Conservation (phyloP, 2,113 vertebrate species). For the Clarias magur region DNA sequence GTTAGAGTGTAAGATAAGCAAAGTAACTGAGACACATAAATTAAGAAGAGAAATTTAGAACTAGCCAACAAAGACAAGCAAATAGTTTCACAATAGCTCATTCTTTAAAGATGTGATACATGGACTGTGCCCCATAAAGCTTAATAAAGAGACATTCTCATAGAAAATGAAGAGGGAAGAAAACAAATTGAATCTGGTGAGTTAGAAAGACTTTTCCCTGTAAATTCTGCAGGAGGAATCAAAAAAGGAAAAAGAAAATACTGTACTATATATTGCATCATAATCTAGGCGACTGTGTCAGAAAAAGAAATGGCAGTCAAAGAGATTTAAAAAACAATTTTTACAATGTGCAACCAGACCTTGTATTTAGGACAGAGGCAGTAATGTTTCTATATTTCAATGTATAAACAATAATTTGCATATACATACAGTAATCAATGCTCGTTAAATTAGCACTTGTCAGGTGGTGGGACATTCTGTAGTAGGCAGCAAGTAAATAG, state of each 20-base stretch:
- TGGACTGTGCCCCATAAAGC: not conserved
- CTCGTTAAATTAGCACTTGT: too few species aligned
- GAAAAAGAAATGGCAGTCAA: not conserved
- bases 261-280: not conserved
- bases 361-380: not conserved
- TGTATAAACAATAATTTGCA: not conserved
- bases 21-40: not conserved
- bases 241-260: conserved; percentile 15
- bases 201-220: not conserved
- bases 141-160: not conserved
- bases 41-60: not conserved
- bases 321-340: not conserved
- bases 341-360: not conserved
- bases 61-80: conserved; percentile 18
- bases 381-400: not conserved
- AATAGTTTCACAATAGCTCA: not conserved
- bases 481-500: too few species aligned
- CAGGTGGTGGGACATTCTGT: too few species aligned
- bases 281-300: not conserved
- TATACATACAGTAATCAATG: not conserved
- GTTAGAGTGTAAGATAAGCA: not conserved
- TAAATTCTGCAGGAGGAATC: not conserved
- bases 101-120: not conserved
- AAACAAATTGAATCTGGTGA: not conserved
- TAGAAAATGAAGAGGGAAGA: not conserved